Conservation (phyloP, 37 sponge, comb jelly and placozoan genomes). For the Petrosia ficiformis region DNA sequence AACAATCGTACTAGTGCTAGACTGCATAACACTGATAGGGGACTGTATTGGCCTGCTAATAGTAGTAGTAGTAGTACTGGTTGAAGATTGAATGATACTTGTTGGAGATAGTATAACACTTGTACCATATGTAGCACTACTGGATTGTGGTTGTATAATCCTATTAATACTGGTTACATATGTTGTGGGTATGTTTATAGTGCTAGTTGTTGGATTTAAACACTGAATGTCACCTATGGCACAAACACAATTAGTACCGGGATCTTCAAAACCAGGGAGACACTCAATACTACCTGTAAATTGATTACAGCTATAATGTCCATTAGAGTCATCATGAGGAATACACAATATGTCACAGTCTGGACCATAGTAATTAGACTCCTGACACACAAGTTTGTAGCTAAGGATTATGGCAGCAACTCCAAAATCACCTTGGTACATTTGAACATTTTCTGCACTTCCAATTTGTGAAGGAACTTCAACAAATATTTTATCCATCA, state of each 20-base stretch:
- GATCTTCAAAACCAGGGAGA: not conserved
- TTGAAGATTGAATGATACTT: no score
- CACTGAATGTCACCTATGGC: not conserved
- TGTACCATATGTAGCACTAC: no score
- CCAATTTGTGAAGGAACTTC: not conserved
- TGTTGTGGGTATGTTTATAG: no score
- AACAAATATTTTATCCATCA: constrained; percentile 1
- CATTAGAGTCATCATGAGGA: not conserved
- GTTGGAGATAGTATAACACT: no score
- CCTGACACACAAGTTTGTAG: not conserved
- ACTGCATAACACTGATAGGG: no score
- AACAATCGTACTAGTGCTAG: no score
- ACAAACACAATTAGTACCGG: constrained; percentile 4
- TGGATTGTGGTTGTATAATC: no score
- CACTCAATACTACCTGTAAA: not conserved
- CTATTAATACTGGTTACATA: no score
- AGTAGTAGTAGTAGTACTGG: no score
- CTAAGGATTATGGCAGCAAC: not conserved
- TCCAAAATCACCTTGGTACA: not conserved
- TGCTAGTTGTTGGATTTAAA: not conserved
- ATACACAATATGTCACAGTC: constrained; percentile 1
- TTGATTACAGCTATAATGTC: constrained; percentile 12
- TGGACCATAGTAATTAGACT: constrained; percentile 1
- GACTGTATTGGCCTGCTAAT: no score
- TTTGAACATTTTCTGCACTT: not conserved